These are phyloP conservation scores for Autographa pulchrina DNA, from an alignment of 2,888 invertebrate genomes.

Conservation along the genomic window DNA sequence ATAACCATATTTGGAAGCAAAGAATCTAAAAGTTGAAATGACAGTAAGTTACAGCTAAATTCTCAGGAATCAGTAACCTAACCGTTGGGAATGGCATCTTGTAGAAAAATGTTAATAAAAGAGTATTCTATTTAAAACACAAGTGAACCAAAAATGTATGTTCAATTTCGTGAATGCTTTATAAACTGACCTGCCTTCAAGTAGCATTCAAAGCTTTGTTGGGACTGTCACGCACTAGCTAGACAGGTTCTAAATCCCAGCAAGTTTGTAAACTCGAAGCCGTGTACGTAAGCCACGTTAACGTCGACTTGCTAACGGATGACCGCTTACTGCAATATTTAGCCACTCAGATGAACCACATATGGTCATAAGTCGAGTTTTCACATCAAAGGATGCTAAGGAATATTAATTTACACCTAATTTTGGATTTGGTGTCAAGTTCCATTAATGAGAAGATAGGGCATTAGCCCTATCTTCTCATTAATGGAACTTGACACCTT, in stretches of 20 bases:
- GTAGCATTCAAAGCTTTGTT: constrained; percentile 13
- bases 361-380: neutral
- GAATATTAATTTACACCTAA: neutral
- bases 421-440: neutral
- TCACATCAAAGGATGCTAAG: neutral
- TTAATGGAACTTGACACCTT: no score
- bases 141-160: neutral
- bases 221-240: constrained; percentile 7
- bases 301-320: neutral
- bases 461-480: no score
- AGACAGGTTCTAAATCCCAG: constrained; percentile 18
- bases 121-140: neutral
- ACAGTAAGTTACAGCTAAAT: no score
- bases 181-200: neutral
- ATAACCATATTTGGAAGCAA: no score
- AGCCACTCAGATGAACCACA: neutral
- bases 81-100: no score
- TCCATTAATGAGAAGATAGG: neutral
- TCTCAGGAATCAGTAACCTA: no score
- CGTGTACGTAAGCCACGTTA: constrained; percentile 6
- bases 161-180: neutral
- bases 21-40: no score
- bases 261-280: constrained; percentile 23
- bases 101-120: no score
- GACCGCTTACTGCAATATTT: neutral